A percentile compares a stretch with the other conserved stretches of the same genome.
These are phyloP conservation scores for Channallabes apus DNA, from an alignment of 2,797 vertebrate species.

Conservation along the genomic window DNA sequence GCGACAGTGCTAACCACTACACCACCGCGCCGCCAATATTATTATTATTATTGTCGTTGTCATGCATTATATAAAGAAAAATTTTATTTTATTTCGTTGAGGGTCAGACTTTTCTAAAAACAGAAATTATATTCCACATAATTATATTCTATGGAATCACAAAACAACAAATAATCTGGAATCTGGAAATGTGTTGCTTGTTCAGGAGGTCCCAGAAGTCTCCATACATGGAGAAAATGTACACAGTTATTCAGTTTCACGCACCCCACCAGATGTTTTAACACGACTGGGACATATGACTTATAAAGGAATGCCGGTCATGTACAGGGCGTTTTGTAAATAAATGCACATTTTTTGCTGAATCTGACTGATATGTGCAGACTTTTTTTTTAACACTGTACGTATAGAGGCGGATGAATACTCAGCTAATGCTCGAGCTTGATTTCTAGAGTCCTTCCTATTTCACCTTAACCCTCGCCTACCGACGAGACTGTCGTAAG, in stretches of 20 bases:
- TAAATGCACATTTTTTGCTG: no score
- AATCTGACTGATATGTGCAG: no score
- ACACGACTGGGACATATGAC: no score
- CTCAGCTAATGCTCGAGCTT: constrained; percentile 59
- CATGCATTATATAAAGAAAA: not conserved
- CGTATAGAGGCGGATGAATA: constrained; percentile 74
- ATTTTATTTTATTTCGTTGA: not conserved
- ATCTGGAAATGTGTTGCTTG: not conserved
- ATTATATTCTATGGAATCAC: not conserved
- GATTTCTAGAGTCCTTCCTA: constrained; percentile 72
- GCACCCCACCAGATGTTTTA: no score
- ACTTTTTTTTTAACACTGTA: not conserved
- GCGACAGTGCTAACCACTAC: no score
- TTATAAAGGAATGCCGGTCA: no score
- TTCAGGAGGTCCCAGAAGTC: no score
- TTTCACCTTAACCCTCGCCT: constrained; percentile 64
- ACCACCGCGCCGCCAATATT: no score
- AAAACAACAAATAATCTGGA: not conserved
- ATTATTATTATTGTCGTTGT: not conserved
- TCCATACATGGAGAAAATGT: no score
- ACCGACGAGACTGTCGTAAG: constrained; percentile 53
- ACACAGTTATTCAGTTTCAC: no score
- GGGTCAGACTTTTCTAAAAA: not conserved
- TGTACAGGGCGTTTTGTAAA: no score
- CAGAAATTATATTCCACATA: not conserved